Base-by-base conservation (phyloP, 2,113 vertebrate species). In the Gopherus evgoodei region DNA sequence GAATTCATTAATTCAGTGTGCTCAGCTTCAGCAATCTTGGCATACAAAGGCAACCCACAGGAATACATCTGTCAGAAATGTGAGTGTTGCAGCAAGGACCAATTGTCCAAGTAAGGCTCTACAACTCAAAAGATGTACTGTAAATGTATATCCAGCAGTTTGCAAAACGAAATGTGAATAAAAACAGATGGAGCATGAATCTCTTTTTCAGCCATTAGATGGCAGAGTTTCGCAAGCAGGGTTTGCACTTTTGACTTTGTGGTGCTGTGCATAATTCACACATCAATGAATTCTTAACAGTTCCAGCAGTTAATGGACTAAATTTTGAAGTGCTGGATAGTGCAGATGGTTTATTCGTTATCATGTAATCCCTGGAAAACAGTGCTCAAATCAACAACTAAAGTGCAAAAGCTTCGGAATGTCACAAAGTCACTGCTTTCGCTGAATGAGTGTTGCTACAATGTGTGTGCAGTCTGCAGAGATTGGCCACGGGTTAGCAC, bases 281-380 rank as follows among this genome's bases (percentile, higher is more conserved):
- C 14, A 53, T 0, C 1, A 1, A 2, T 16, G 9, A n/a, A 1
- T 52, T 0, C 3, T n/a, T 2, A 35, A 0, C 0, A 47, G 2
- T 80, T 56, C 81, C 0, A 1, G 2, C 54, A 14, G 57, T 31
- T 47, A 17, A 72, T 22, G 6, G 56, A 29, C 12, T 11, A 50
- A 3, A 1, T 29, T 2, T 54, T 57, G 0, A 38, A 1, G 6
- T 0, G 75, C 24, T 2, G 1, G 1, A 4, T 8, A 2, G 14
- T 50, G 5, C 19, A 83, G 35, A 2, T 5, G 44, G 0, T 21
- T 7, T 13, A 44, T 78, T 47, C 7, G 12, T 13, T 44, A 47
- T 24, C 22, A 8, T 78, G 22, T 29, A 78, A 78, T 44, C 75
- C 75, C 42, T 27, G 75, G 44, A 16, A 47, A 78, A 78, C 42